Evolutionary conservation across 2,888 invertebrate genomes (phyloP).

Genomic region (Drosophila peninsularis): DNA sequence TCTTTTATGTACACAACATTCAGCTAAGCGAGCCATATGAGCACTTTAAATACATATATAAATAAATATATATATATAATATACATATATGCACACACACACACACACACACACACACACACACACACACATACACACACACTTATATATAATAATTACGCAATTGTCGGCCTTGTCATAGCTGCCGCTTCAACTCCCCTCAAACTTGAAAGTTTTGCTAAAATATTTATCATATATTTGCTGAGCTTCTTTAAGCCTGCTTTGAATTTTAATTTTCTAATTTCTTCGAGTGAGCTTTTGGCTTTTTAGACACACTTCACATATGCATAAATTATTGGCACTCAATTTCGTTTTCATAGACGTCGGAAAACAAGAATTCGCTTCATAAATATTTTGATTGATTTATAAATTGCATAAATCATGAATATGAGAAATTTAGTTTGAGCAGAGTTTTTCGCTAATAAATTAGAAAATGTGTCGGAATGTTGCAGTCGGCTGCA

Average conservation of each 20-base stretch:
- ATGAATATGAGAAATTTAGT: neutral
- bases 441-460: neutral
- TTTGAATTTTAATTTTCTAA: constrained; percentile 21
- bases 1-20: constrained; percentile 47
- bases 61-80: constrained; percentile 9
- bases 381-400: constrained; percentile 12
- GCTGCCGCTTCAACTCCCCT: neutral
- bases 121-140: constrained; percentile 6
- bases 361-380: constrained; percentile 8
- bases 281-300: constrained; percentile 1
- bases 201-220: neutral
- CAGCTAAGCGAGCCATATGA: constrained; percentile 4
- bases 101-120: constrained; percentile 3
- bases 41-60: neutral
- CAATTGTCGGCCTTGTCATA: constrained; percentile 52
- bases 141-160: constrained; percentile 64
- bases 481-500: neutral
- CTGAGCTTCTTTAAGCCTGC: constrained; percentile 2
- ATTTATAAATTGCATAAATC: constrained; percentile 27
- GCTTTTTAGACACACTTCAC: neutral
- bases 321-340: constrained; percentile 8
- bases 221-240: constrained; percentile 15
- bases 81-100: constrained; percentile 10
- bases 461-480: constrained; percentile 1
- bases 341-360: constrained; percentile 1